Percentiles rank a stretch among this genome's conserved stretches.
phyloP scores from a whole-genome alignment of 2,797 vertebrate genomes.

The Fringilla coelebs region DNA sequence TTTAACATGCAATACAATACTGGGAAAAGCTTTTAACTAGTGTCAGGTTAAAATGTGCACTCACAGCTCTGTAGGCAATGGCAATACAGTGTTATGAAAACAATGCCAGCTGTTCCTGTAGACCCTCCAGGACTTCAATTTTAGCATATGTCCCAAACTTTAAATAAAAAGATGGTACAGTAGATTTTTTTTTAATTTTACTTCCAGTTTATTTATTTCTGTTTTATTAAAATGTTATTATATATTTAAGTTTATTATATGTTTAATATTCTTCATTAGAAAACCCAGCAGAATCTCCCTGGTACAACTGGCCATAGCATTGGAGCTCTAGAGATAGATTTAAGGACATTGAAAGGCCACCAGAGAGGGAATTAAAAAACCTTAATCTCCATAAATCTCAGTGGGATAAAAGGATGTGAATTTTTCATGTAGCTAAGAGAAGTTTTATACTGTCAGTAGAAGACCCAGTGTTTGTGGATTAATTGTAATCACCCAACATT shows the following conservation, averaged over 20 bases:
- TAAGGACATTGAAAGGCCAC: not conserved
- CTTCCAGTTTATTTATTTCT: not conserved
- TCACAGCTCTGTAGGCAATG: not conserved
- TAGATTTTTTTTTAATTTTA: not conserved
- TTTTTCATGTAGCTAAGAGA: not conserved
- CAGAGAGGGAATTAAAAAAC: not conserved
- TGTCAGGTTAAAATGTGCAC: not conserved
- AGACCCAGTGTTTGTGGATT: not conserved
- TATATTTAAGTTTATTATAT: not conserved
- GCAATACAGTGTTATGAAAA: fast-evolving
- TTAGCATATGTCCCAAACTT: not conserved
- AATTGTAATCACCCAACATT: not conserved
- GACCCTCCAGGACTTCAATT: not conserved
- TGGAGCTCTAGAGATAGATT: not conserved
- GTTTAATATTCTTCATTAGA: not conserved
- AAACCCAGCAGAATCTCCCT: not conserved
- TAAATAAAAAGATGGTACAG: not conserved
- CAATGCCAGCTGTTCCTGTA: fast-evolving
- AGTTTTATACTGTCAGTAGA: not conserved
- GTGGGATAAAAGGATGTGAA: not conserved
- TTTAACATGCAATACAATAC: not conserved
- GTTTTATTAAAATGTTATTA: not conserved
- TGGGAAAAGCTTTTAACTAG: not conserved
- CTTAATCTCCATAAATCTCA: not conserved
- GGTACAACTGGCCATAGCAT: not conserved